A percentile compares a stretch with the other conserved stretches of the same genome.
These are phyloP conservation scores for Listronotus bonariensis DNA, from an alignment of 1,140 invertebrate species.

Conservation along the genomic window DNA sequence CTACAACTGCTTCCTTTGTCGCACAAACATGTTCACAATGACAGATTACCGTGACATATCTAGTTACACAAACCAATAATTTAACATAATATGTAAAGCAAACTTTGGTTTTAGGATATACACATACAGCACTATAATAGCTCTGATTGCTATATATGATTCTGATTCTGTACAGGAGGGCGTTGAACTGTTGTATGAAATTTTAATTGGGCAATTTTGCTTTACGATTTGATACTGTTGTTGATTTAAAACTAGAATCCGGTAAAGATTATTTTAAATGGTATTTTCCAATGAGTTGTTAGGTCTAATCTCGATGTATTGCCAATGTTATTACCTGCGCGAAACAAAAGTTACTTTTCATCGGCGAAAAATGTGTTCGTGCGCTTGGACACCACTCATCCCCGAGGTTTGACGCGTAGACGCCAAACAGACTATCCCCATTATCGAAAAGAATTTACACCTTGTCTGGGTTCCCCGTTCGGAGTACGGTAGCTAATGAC, in stretches of 20 bases:
- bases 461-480: no score
- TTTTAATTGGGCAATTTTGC: conserved; percentile 4
- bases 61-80: conserved; percentile 8
- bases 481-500: no score
- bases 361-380: no score
- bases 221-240: conserved; percentile 3
- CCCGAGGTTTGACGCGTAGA: no score
- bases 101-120: conserved; percentile 4
- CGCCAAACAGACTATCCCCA: no score
- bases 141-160: conserved; percentile 1
- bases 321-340: no score
- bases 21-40: not conserved
- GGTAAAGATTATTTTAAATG: conserved; percentile 13
- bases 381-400: no score
- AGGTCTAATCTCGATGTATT: no score
- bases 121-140: not conserved
- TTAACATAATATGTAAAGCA: not conserved
- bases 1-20: no score
- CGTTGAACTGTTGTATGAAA: conserved; percentile 1
- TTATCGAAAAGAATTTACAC: no score
- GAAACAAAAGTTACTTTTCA: no score
- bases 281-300: no score
- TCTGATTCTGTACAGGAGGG: not conserved
- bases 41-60: not conserved
- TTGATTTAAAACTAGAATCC: not conserved